Evolutionary conservation across 1,140 invertebrate species (phyloP).

Genomic region (Ceratoteleas bidentatus): DNA sequence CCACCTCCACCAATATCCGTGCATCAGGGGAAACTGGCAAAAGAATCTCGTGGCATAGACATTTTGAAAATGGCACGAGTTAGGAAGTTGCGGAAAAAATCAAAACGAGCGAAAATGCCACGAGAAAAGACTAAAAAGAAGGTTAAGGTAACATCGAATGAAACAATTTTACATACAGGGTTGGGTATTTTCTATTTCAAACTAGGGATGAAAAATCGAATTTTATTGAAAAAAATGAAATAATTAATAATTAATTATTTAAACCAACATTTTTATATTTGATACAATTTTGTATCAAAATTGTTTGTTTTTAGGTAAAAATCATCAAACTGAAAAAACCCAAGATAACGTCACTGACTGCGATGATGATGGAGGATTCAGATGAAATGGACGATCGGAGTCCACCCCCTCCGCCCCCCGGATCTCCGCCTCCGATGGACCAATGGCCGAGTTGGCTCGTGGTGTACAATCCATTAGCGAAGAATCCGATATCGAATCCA

Average conservation of each 20-base stretch:
- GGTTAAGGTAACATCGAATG: constrained; percentile 74
- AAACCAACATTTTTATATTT: no score
- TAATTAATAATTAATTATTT: no score
- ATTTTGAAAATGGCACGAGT: constrained; percentile 81
- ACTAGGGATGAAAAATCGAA: no score
- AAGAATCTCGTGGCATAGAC: constrained; percentile 55
- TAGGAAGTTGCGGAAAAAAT: constrained; percentile 80
- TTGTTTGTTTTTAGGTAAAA: constrained; percentile 48
- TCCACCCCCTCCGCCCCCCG: constrained; percentile 83
- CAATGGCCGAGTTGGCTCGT: constrained; percentile 81
- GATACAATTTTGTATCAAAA: constrained; percentile 5
- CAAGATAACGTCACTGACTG: constrained; percentile 72
- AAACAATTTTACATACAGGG: no score
- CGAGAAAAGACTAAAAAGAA: constrained; percentile 80
- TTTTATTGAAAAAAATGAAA: no score
- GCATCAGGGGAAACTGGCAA: constrained; percentile 48
- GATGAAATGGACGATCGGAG: constrained; percentile 82
- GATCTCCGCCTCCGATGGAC: constrained; percentile 82
- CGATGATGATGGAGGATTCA: constrained; percentile 78
- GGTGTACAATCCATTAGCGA: constrained; percentile 71
- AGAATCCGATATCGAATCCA: constrained; percentile 30
- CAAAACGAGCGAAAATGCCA: constrained; percentile 75
- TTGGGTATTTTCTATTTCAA: no score
- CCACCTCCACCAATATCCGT: constrained; percentile 79
- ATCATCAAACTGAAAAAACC: constrained; percentile 72